These are phyloP conservation scores for Heterotis niloticus DNA, from an alignment of 2,113 vertebrate species.

Conservation along the genomic window DNA sequence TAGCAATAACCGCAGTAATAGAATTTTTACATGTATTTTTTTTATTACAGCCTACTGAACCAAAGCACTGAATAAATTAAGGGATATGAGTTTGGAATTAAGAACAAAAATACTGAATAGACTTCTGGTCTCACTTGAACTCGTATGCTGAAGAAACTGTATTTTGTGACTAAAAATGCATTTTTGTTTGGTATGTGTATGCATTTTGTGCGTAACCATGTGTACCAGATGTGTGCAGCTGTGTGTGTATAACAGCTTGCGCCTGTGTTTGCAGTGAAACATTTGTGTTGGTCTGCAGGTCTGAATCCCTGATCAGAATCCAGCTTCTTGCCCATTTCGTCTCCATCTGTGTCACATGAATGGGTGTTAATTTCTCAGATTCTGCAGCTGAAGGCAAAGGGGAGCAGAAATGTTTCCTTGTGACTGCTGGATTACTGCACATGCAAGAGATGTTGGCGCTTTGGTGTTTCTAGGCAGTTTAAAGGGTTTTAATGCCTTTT, in stretches of 20 bases:
- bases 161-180: too few species aligned
- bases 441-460: constrained; percentile 34
- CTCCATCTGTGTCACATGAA: neutral
- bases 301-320: neutral
- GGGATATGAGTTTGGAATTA: too few species aligned
- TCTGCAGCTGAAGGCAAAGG: neutral
- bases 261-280: neutral
- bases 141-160: too few species aligned
- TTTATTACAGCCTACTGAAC: too few species aligned
- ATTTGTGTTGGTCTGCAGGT: neutral
- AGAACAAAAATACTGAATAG: too few species aligned
- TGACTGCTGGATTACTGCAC: constrained; percentile 23
- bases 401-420: neutral
- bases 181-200: neutral
- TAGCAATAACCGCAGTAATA: too few species aligned
- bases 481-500: constrained; percentile 43
- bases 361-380: neutral
- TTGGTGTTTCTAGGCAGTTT: constrained; percentile 30
- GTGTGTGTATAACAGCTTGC: constrained; percentile 40
- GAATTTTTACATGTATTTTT: too few species aligned
- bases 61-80: too few species aligned
- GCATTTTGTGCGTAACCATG: constrained; percentile 25
- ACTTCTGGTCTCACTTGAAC: too few species aligned
- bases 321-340: neutral
- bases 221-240: too few species aligned